Evolutionary conservation across 2,797 vertebrate genomes (phyloP).

Genomic region (Apodemus agrarius): DNA sequence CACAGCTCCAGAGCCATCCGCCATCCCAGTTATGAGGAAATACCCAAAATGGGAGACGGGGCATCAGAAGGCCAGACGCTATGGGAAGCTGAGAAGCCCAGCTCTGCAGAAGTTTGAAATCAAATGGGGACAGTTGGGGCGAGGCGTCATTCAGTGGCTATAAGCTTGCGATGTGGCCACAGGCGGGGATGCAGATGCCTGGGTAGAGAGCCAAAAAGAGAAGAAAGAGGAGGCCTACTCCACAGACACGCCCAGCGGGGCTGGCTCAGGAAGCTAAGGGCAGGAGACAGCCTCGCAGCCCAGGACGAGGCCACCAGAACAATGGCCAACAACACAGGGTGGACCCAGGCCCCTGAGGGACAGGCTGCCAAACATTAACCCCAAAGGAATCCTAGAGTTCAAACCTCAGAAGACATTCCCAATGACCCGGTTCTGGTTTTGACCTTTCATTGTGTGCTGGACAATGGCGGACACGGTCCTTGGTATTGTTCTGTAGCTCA

Average conservation of each 20-base stretch:
- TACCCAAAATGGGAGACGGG: neutral
- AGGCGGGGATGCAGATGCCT: neutral
- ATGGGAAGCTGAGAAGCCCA: neutral
- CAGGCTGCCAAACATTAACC: neutral
- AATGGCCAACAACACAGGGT: neutral
- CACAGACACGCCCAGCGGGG: neutral
- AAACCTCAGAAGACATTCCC: neutral
- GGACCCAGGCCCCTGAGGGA: neutral
- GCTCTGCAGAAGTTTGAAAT: neutral
- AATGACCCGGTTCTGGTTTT: neutral
- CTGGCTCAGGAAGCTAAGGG: neutral
- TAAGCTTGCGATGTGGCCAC: no score
- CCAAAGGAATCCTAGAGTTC: neutral
- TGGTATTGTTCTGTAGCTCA: slow-evolving; percentile 34
- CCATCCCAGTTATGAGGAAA: neutral
- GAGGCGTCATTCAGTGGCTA: neutral
- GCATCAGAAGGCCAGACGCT: rapidly evolving
- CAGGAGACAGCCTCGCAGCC: neutral
- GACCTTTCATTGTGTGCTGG: neutral
- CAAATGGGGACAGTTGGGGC: neutral
- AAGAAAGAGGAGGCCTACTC: neutral
- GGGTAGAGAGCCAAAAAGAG: neutral
- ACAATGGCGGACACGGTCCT: slow-evolving; percentile 52
- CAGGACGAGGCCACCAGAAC: neutral
- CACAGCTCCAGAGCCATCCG: neutral